phyloP scores from a whole-genome alignment of 2,113 vertebrate species.

The Semicossyphus pulcher region DNA sequence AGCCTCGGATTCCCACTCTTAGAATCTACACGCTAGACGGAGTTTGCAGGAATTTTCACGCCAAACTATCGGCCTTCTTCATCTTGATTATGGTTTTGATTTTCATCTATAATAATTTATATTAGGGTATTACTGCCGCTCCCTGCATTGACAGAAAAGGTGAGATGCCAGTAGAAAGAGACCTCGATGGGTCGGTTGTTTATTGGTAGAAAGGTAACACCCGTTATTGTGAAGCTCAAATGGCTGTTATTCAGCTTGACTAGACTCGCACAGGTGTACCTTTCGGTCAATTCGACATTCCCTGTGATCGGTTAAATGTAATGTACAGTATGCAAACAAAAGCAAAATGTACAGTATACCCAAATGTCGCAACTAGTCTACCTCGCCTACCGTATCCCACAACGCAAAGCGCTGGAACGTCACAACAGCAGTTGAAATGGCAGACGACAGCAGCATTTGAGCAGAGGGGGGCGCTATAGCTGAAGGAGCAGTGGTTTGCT shows the following conservation, averaged over 20 bases:
- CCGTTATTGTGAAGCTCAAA: constrained; percentile 9
- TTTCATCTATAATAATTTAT: not conserved
- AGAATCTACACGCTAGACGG: not conserved
- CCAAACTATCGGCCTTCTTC: not conserved
- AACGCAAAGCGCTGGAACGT: no score
- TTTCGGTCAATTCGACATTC: not conserved
- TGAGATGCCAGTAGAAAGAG: not conserved
- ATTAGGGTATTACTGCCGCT: not conserved
- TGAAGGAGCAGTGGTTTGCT: no score
- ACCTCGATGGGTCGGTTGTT: not conserved
- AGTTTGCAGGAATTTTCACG: constrained; percentile 13
- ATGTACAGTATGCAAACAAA: no score
- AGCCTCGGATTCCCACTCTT: not conserved
- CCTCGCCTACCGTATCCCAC: no score
- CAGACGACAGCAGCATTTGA: no score
- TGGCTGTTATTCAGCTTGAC: not conserved
- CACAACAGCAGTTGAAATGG: no score
- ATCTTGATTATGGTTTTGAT: not conserved
- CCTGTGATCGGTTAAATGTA: no score
- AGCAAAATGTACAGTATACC: no score
- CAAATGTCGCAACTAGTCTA: no score
- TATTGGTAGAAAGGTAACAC: constrained; percentile 2
- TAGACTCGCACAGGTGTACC: not conserved
- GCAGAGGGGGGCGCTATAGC: no score
- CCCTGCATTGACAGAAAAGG: constrained; percentile 17